phyloP scores from a whole-genome alignment of 2,888 invertebrate species.

The Lutraria lutraria region DNA sequence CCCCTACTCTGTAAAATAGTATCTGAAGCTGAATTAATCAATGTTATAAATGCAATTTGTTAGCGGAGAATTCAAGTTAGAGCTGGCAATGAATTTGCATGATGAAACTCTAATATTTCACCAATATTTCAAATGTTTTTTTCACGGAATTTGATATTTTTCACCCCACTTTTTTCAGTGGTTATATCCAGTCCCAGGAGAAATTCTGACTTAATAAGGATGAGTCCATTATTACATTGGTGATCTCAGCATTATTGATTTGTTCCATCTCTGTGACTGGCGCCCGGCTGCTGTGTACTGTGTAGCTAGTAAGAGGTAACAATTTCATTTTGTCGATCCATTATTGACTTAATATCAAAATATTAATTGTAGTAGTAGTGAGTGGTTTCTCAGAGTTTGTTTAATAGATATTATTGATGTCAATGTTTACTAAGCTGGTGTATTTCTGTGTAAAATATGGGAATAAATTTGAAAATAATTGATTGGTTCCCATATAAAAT shows the following conservation, averaged over 20 bases:
- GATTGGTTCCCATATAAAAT: constrained; percentile 1
- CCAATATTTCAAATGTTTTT: neutral
- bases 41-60: neutral
- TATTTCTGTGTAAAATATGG: neutral
- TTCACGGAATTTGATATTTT: neutral
- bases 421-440: neutral
- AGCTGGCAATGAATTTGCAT: neutral
- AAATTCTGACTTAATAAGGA: constrained; percentile 22
- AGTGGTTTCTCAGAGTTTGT: neutral
- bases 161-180: constrained; percentile 10
- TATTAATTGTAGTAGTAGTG: neutral
- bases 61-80: neutral
- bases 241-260: constrained; percentile 24
- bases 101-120: neutral
- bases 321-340: constrained; percentile 6
- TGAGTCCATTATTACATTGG: constrained; percentile 16
- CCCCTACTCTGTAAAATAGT: neutral
- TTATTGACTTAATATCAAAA: constrained; percentile 8
- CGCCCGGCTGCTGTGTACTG: neutral
- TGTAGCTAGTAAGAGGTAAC: neutral
- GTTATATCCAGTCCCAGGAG: constrained; percentile 28
- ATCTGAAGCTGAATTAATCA: neutral
- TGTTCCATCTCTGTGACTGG: constrained; percentile 8
- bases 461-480: neutral
- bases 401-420: neutral